These are phyloP conservation scores for Globodera rostochiensis DNA, from an alignment of 1,140 invertebrate species.

Conservation along the genomic window DNA sequence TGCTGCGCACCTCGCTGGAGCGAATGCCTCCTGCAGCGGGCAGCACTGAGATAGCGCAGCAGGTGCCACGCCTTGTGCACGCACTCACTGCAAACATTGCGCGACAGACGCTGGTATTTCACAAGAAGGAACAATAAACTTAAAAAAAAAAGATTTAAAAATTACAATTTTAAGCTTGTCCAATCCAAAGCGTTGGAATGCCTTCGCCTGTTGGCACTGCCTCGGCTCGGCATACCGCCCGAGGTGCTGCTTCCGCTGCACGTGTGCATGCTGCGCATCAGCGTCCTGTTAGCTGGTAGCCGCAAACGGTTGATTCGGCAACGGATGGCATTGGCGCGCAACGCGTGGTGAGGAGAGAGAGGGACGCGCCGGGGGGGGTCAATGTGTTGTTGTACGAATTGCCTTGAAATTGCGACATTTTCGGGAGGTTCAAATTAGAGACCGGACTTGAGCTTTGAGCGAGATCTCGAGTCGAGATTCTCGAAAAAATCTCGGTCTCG, in stretches of 20 bases:
- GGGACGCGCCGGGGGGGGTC: background rate
- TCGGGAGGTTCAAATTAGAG: too few species aligned
- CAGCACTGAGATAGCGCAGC: background rate
- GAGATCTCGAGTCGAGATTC: too few species aligned
- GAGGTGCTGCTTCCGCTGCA: slow-evolving; percentile 1
- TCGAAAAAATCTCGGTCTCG: too few species aligned
- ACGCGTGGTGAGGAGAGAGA: slow-evolving; percentile 5
- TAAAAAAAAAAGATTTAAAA: too few species aligned
- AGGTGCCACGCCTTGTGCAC: background rate
- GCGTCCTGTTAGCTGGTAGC: background rate
- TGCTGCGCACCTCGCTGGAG: background rate
- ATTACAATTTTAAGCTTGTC: background rate
- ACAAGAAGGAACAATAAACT: background rate
- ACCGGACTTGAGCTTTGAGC: too few species aligned
- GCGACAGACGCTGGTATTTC: background rate
- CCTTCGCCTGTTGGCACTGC: background rate
- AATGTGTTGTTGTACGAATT: too few species aligned
- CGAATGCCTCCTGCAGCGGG: background rate
- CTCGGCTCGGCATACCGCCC: background rate
- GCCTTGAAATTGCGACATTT: too few species aligned
- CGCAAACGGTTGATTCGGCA: slow-evolving; percentile 16
- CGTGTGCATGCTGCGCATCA: background rate
- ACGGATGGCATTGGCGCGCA: background rate
- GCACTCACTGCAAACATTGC: background rate
- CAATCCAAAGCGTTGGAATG: background rate